A percentile compares a stretch with the other conserved stretches of the same genome.
Conservation (phyloP, 2,888 invertebrate genomes). For the Napeogenes inachia region DNA sequence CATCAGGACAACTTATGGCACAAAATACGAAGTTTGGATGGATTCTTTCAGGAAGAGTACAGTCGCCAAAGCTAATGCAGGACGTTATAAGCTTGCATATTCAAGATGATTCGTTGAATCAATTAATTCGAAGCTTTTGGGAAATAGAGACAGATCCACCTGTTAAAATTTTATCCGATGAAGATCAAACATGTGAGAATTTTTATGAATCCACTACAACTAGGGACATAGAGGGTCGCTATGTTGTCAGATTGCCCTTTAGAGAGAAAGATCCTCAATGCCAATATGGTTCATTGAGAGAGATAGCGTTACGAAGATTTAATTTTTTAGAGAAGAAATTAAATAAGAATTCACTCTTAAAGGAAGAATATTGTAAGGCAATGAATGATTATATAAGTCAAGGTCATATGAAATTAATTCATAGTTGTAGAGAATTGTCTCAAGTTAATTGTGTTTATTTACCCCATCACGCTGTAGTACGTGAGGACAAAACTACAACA, state of each 20-base stretch:
- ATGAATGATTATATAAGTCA: slow-evolving; percentile 26
- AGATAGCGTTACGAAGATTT: slow-evolving; percentile 27
- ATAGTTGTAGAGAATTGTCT: slow-evolving; percentile 24
- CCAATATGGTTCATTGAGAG: slow-evolving; percentile 21
- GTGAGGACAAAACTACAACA: slow-evolving; percentile 25
- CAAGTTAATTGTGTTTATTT: slow-evolving; percentile 24
- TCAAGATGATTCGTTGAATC: slow-evolving; percentile 1
- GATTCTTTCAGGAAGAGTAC: slow-evolving; percentile 27
- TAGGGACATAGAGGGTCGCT: slow-evolving; percentile 23
- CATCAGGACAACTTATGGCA: slow-evolving; percentile 23
- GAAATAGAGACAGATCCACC: slow-evolving; percentile 21
- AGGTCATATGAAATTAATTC: slow-evolving; percentile 28
- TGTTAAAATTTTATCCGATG: not conserved
- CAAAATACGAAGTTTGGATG: slow-evolving; percentile 29
- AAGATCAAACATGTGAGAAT: slow-evolving; percentile 30
- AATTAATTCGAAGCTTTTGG: slow-evolving; percentile 17
- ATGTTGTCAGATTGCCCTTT: slow-evolving; percentile 29
- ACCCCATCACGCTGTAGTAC: slow-evolving; percentile 32
- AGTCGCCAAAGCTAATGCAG: slow-evolving; percentile 21
- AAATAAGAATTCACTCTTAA: slow-evolving; percentile 22
- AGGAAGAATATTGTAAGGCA: slow-evolving; percentile 29
- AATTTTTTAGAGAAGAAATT: slow-evolving; percentile 29
- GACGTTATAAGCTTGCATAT: not conserved
- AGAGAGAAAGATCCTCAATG: slow-evolving; percentile 21
- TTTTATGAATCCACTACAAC: slow-evolving; percentile 23